Evolutionary conservation across 2,113 vertebrate species (phyloP).

Genomic region (Brachionichthys hirsutus): DNA sequence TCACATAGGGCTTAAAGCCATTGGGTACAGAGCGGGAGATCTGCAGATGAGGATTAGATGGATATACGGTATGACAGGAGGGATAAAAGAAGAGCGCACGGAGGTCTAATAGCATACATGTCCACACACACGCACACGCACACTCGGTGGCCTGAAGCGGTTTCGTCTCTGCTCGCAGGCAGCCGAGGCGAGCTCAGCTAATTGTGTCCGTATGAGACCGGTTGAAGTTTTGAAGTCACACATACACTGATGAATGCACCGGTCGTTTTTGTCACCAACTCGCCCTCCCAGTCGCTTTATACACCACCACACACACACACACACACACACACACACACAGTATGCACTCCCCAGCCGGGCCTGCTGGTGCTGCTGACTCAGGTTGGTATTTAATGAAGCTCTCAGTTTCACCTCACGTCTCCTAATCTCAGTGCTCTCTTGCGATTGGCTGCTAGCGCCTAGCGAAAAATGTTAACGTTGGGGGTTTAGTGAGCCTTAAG

Average conservation of each 20-base stretch:
- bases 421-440: conserved; percentile 68
- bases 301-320: background rate
- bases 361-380: conserved; percentile 76
- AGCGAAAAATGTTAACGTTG: conserved; percentile 67
- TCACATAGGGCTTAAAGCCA: conserved; percentile 99
- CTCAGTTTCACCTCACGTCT: conserved; percentile 73
- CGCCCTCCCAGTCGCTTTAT: conserved; percentile 22
- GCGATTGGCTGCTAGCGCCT: conserved; percentile 65
- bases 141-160: conserved; percentile 46
- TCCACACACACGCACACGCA: conserved; percentile 16
- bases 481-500: conserved; percentile 57
- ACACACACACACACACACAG: conserved; percentile 23
- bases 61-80: conserved; percentile 31
- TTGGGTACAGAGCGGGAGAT: conserved; percentile 90
- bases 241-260: conserved; percentile 21
- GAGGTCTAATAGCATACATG: conserved; percentile 40
- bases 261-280: conserved; percentile 49
- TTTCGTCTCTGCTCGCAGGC: conserved; percentile 60
- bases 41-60: conserved; percentile 57
- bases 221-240: conserved; percentile 40
- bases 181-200: conserved; percentile 62
- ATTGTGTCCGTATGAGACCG: conserved; percentile 72
- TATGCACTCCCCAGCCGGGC: conserved; percentile 28
- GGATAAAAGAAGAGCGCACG: conserved; percentile 23
- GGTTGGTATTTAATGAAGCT: conserved; percentile 78